A percentile compares a stretch with the other conserved stretches of the same genome.
Evolutionary conservation across 2,113 vertebrate species (phyloP).

Genomic region (Podilymbus podiceps): DNA sequence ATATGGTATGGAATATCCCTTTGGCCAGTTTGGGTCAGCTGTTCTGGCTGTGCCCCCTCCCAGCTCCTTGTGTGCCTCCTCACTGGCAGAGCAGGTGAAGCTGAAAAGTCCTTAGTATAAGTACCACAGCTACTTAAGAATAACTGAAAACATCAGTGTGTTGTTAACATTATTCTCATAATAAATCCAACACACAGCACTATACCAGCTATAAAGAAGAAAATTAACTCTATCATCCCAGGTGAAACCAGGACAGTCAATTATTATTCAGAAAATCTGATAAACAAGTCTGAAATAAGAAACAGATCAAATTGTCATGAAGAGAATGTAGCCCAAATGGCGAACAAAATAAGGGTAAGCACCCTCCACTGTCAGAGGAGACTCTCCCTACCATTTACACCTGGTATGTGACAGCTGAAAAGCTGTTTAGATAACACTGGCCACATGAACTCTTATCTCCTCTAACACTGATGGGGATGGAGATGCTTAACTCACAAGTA

Average conservation of each 20-base stretch:
- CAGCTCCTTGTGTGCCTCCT: no score
- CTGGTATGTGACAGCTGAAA: accelerated
- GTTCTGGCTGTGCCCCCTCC: no score
- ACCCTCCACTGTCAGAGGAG: not conserved
- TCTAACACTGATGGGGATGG: not conserved
- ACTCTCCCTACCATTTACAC: not conserved
- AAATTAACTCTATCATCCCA: no score
- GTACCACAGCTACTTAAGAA: no score
- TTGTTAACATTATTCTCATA: no score
- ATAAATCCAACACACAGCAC: no score
- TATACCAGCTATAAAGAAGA: no score
- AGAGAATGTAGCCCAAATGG: not conserved
- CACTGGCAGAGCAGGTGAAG: no score
- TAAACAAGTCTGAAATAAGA: not conserved
- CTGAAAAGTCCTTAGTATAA: no score
- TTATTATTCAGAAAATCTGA: not conserved
- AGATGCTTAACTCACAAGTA: not conserved
- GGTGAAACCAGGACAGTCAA: not conserved
- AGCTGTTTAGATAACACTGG: not conserved
- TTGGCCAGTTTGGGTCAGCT: no score
- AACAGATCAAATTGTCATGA: not conserved
- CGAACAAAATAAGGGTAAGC: not conserved
- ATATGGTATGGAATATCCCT: no score
- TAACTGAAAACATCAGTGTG: no score
- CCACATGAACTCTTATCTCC: accelerated